Conservation (phyloP, 2,113 vertebrate genomes). For the Nerophis ophidion region DNA sequence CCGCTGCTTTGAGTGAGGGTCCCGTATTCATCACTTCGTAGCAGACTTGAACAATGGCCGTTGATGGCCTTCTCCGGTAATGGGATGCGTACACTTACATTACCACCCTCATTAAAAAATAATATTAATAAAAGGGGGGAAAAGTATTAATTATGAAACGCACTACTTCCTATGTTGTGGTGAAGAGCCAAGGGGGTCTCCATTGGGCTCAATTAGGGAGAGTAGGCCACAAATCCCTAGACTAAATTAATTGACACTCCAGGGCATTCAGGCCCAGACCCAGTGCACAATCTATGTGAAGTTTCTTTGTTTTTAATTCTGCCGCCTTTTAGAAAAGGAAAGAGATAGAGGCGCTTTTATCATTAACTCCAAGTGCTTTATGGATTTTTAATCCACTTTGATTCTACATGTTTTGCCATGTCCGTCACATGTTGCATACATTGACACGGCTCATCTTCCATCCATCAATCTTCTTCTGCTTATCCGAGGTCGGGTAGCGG, state of each 20-base stretch:
- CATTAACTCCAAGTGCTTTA: conserved; percentile 59
- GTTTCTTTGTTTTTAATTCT: conserved; percentile 70
- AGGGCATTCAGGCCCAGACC: conserved; percentile 67
- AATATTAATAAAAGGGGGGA: conserved; percentile 65
- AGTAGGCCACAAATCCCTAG: conserved; percentile 75
- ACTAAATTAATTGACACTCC: conserved; percentile 80
- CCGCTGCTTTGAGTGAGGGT: conserved; percentile 44
- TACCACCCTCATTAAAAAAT: conserved; percentile 74
- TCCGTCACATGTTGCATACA: conserved; percentile 37
- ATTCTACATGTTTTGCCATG: conserved; percentile 45
- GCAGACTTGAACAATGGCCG: conserved; percentile 53
- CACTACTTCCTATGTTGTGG: conserved; percentile 69
- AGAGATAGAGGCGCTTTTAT: conserved; percentile 47
- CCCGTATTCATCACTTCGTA: conserved; percentile 50
- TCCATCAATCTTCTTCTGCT: too few species aligned
- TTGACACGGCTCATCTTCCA: too few species aligned
- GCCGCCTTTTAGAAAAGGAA: conserved; percentile 56
- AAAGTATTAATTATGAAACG: conserved; percentile 74
- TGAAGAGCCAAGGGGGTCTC: conserved; percentile 68
- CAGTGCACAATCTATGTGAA: conserved; percentile 59
- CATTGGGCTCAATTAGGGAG: conserved; percentile 77
- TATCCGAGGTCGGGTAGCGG: too few species aligned
- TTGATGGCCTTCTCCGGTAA: conserved; percentile 56
- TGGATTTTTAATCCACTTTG: conserved; percentile 59
- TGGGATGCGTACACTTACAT: conserved; percentile 73